Evolutionary conservation across 1,140 invertebrate species (phyloP).

Genomic region (Nasonia giraulti): DNA sequence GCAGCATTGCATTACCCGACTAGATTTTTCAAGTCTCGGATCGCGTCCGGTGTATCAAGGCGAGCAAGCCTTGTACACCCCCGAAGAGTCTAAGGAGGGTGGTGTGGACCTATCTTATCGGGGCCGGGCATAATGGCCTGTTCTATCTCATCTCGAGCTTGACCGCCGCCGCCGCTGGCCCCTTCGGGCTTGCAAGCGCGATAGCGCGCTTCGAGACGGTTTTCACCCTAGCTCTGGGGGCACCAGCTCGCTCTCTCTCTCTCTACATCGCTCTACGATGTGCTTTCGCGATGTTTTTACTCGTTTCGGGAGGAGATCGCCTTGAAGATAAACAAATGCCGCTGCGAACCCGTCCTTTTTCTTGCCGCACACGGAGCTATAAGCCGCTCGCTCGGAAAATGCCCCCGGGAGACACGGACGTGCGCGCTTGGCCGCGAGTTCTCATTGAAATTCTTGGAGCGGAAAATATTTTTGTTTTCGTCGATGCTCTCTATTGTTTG

Average conservation of each 20-base stretch:
- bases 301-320: slow-evolving; percentile 36
- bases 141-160: slow-evolving; percentile 72
- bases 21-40: slow-evolving; percentile 58
- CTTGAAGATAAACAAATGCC: slow-evolving; percentile 45
- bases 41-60: slow-evolving; percentile 71
- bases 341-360: not conserved
- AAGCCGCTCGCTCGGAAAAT: not conserved
- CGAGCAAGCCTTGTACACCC: slow-evolving; percentile 25
- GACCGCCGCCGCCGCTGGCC: slow-evolving; percentile 32
- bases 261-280: slow-evolving; percentile 14
- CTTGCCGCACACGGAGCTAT: not conserved
- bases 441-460: slow-evolving; percentile 2
- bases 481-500: not conserved
- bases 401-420: not conserved
- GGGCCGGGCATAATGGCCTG: slow-evolving; percentile 69
- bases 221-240: not conserved
- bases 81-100: slow-evolving; percentile 59
- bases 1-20: slow-evolving; percentile 44
- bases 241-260: not conserved
- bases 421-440: not conserved
- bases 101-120: slow-evolving; percentile 72
- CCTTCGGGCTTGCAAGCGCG: not conserved
- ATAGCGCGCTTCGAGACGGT: slow-evolving; percentile 10
- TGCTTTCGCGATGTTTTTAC: slow-evolving; percentile 40
- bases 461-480: slow-evolving; percentile 19